phyloP scores from a whole-genome alignment of 2,113 vertebrate species.

The Girardinichthys multiradiatus region DNA sequence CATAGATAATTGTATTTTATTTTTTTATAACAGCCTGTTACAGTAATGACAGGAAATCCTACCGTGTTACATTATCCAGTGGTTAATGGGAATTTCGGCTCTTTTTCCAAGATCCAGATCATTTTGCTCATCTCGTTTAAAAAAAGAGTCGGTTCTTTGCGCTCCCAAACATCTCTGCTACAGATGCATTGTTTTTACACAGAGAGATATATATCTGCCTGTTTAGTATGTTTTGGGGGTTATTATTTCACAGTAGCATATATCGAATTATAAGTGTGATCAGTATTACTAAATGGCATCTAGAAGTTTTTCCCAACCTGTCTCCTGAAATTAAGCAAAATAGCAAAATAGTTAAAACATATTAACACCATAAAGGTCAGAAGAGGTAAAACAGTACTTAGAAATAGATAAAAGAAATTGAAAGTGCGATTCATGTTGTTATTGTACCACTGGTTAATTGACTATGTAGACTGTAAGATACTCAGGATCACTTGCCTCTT shows the following conservation, averaged over 20 bases:
- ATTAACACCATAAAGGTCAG: background rate
- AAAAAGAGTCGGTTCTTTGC: too few species aligned
- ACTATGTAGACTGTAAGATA: too few species aligned
- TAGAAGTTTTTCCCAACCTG: background rate
- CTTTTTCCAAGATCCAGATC: background rate
- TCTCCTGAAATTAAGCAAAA: too few species aligned
- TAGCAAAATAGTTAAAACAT: background rate
- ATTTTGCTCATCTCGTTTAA: too few species aligned
- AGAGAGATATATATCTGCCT: background rate
- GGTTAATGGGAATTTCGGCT: background rate
- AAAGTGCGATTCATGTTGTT: too few species aligned
- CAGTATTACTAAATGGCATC: too few species aligned
- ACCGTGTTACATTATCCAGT: background rate
- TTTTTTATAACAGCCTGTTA: background rate
- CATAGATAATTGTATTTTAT: background rate
- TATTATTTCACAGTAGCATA: background rate
- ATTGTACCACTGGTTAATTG: too few species aligned
- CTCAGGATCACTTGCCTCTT: too few species aligned
- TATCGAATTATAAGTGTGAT: too few species aligned
- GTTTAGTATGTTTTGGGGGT: background rate
- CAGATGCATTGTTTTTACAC: background rate
- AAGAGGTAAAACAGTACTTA: too few species aligned
- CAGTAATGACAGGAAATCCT: background rate
- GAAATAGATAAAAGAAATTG: too few species aligned
- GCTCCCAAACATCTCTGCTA: background rate